phyloP scores from a whole-genome alignment of 2,113 vertebrate genomes.

The Colinus virginianus region DNA sequence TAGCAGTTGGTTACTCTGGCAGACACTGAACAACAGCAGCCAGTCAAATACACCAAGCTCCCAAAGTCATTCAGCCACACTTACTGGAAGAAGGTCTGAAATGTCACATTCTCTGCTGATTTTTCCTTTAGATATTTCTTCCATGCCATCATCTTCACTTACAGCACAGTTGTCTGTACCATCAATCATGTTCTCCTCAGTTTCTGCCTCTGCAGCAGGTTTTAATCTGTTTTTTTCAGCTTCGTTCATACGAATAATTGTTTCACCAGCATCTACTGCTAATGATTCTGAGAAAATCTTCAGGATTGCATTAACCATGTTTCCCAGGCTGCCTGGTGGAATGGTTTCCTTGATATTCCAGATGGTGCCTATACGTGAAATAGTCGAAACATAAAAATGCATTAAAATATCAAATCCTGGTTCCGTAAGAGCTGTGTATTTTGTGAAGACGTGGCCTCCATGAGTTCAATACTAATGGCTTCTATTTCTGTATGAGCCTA shows the following conservation, averaged over 20 bases:
- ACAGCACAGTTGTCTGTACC: background rate
- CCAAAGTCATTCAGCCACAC: slow-evolving; percentile 38
- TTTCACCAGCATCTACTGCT: slow-evolving; percentile 80
- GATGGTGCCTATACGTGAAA: slow-evolving; percentile 73
- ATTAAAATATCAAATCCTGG: background rate
- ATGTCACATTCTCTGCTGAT: slow-evolving; percentile 75
- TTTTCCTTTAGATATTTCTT: slow-evolving; percentile 75
- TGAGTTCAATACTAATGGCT: background rate
- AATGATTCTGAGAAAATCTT: slow-evolving; percentile 86
- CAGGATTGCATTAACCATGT: slow-evolving; percentile 86
- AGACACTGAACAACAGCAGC: background rate
- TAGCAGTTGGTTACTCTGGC: background rate
- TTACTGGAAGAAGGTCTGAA: slow-evolving; percentile 93
- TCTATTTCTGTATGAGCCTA: background rate
- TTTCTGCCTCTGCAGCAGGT: slow-evolving; percentile 33
- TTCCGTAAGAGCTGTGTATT: background rate
- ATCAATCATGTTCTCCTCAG: slow-evolving; percentile 67
- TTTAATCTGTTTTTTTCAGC: slow-evolving; percentile 74
- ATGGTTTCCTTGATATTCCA: slow-evolving; percentile 93
- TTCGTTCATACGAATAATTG: slow-evolving; percentile 82
- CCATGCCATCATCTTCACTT: slow-evolving; percentile 78
- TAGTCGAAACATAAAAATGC: background rate
- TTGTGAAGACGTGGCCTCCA: background rate
- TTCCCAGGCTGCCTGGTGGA: slow-evolving; percentile 85
- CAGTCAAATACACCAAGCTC: background rate